phyloP scores from a whole-genome alignment of 2,797 vertebrate species.

The Anguilla pacifica region DNA sequence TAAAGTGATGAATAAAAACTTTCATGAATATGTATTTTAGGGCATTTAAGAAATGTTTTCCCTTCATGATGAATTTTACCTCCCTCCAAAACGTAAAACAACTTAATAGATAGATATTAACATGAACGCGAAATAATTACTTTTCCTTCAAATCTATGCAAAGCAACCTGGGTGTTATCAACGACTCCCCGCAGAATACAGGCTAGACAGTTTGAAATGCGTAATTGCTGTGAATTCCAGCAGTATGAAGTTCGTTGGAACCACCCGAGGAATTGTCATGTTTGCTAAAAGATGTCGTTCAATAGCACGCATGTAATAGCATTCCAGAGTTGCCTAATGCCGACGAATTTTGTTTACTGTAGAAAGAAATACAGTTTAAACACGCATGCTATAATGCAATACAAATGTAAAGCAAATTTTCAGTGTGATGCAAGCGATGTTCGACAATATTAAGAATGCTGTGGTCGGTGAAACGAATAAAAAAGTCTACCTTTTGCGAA shows the following conservation, averaged over 20 bases:
- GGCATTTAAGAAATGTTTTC: background rate
- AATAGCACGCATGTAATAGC: background rate
- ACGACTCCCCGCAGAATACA: background rate
- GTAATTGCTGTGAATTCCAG: background rate
- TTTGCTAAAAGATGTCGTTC: background rate
- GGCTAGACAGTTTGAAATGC: background rate
- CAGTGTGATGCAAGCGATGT: background rate
- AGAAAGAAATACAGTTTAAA: background rate
- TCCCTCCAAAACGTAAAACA: background rate
- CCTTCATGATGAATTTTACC: background rate
- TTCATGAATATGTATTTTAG: constrained; percentile 6
- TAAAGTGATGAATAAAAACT: background rate
- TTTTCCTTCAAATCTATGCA: background rate
- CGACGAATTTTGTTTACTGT: background rate
- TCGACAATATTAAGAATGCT: background rate
- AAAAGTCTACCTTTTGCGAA: background rate
- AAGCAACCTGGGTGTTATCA: background rate
- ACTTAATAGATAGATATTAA: background rate
- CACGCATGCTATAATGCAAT: background rate
- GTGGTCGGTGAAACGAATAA: background rate
- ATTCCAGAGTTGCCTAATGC: background rate
- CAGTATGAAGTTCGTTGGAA: background rate
- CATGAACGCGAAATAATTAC: background rate
- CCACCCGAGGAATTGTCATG: background rate
- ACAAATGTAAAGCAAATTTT: background rate